Evolutionary conservation across 2,888 invertebrate genomes (phyloP), one percentile per base, ranked within the genome.

Genomic region (Ichneumoninae sp.): DNA sequence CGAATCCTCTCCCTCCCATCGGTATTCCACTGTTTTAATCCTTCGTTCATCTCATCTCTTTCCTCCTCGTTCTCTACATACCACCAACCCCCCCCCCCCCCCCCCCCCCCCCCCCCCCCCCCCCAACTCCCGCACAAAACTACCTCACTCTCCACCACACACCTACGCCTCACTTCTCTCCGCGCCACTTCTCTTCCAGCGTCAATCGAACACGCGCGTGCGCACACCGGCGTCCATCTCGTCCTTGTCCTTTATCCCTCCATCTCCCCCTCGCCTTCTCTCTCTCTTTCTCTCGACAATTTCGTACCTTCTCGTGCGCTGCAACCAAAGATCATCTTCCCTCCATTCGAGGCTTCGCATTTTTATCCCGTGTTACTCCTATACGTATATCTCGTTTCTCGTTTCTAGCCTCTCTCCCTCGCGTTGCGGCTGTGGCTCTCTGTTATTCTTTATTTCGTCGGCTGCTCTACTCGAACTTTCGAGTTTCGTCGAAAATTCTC

Each of bases 401-500:
- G 83, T 76, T 78, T 73, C 68, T 78, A 81, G 76, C 47, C 63
- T 81, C 71, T 36, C 47, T 57, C 7, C 78, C 44, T 16, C 16
- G 3, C 44, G 16, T 4, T 44, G 70, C 68, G 68, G 26, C 69
- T 60, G 40, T 73, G 69, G 52, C 54, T 83, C 60, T 75, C 50
- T n/a, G 16, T 80, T 57, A 19, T 44, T 10, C 50, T 75, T 44
- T 65, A 16, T 83, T 40, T 52, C 52, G 57, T 66, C 54, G 26
- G 71, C 69, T 77, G 57, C 75, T 66, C 66, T 57, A 73, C 47
- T 75, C 78, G 10, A 82, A 83, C 78, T 87, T 88, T 78, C 68
- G 78, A 86, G 83, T 87, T 86, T 83, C 83, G 83, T 85, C 85
- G 85, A 79, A 88, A 87, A 84, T 88, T 88, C 78, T 81, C 84